Percentiles rank a stretch among this genome's conserved stretches.
Evolutionary conservation across 2,797 vertebrate genomes (phyloP).

Genomic region (Ispidina picta): DNA sequence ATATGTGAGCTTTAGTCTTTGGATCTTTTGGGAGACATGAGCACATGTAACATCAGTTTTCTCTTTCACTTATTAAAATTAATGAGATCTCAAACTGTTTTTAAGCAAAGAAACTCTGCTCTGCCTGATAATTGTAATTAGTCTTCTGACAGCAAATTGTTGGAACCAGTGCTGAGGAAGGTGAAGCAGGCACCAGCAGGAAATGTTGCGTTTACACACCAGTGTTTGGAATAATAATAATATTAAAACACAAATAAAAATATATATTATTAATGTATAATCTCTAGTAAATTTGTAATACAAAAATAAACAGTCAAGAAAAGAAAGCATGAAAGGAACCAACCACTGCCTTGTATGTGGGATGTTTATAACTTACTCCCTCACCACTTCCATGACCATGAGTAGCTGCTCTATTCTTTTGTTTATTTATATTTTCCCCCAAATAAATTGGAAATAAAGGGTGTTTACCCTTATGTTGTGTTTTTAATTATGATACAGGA

Average conservation of each 20-base stretch:
- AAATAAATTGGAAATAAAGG: not conserved
- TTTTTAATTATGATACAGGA: not conserved
- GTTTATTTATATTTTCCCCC: not conserved
- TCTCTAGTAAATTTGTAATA: not conserved
- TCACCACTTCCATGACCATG: not conserved
- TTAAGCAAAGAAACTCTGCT: not conserved
- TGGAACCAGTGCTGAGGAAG: not conserved
- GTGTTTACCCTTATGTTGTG: not conserved
- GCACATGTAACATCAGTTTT: not conserved
- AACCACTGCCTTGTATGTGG: not conserved
- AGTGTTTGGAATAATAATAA: not conserved
- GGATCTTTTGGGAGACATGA: not conserved
- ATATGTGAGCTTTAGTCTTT: not conserved
- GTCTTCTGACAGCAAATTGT: constrained; percentile 9
- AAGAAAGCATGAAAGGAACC: not conserved
- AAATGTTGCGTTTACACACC: constrained; percentile 8
- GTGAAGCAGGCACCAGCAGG: not conserved
- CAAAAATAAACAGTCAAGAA: not conserved
- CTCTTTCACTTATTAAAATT: not conserved
- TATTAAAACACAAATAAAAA: not conserved
- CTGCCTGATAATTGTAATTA: not conserved
- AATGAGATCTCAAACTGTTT: not conserved
- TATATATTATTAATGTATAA: not conserved
- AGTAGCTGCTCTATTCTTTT: not conserved
- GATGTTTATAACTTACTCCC: not conserved